A percentile compares a stretch with the other conserved stretches of the same genome.
Conservation (phyloP, 2,888 invertebrate species). For the Sclerodermus sp. region DNA sequence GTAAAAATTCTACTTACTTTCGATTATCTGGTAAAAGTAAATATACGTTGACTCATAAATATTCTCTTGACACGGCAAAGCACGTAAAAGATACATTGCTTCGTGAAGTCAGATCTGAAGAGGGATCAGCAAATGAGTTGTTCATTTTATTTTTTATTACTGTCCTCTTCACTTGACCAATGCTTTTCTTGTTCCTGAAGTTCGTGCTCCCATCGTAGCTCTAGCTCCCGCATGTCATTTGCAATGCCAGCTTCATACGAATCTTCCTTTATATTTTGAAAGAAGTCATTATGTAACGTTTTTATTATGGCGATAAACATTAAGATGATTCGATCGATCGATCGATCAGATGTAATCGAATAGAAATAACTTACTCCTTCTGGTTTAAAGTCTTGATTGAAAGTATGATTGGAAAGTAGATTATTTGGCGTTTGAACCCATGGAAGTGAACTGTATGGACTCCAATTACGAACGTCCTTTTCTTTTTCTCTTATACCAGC, state of each 20-base stretch:
- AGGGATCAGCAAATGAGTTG: too few species aligned
- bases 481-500: conserved; percentile 67
- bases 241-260: conserved; percentile 68
- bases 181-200: conserved; percentile 67
- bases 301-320: background rate
- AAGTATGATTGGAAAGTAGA: conserved; percentile 40
- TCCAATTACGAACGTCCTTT: conserved; percentile 61
- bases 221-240: conserved; percentile 68
- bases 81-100: conserved; percentile 17
- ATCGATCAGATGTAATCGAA: background rate
- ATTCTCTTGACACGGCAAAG: conserved; percentile 13
- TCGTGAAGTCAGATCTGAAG: conserved; percentile 16
- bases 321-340: background rate
- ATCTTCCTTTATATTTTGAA: conserved; percentile 57
- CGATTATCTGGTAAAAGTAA: conserved; percentile 20
- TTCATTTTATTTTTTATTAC: conserved; percentile 46
- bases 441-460: conserved; percentile 49
- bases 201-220: conserved; percentile 68
- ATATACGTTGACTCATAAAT: conserved; percentile 15
- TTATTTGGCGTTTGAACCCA: conserved; percentile 51
- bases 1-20: conserved; percentile 29
- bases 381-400: conserved; percentile 48
- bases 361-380: conserved; percentile 46
- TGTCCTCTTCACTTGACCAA: conserved; percentile 65
- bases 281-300: background rate